Base-by-base conservation (phyloP, 2,888 invertebrate genomes). In the Stenotaenia linearis region DNA sequence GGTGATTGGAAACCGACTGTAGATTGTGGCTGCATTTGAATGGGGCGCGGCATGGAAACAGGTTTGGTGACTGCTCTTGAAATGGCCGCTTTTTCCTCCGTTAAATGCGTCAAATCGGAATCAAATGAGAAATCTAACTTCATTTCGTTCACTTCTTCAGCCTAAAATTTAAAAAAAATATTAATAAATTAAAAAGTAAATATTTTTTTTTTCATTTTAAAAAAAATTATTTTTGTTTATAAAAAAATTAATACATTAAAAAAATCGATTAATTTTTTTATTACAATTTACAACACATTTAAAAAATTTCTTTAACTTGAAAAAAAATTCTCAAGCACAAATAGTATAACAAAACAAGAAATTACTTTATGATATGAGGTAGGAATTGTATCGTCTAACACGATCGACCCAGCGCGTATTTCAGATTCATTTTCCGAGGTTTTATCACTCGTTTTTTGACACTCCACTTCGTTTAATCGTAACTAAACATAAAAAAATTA, bases 111-210 rank as follows among this genome's bases (percentile, higher is more conserved):
- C 83, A 95, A 89, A 83, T 93, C 94, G 21, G 93, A 91, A 84
- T 95, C 95, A 86, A 96, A 96, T 5, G 78, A 30, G 86, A 97
- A 97, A 86, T 96, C 95, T 79, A 97, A 88, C 86, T 96, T 96
- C 90, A 96, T 94, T 84, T 95, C 95, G 30, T 92, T 91, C 28
- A 90, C 91, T 84, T 94, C 93, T 85, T 94, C 94, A 80, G 81
- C 78, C 83, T 83, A 56, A 28, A 78, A 56, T 25, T 12, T n/a
- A 78, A n/a, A 69, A 69, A 30, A 12, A 40, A 9, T 9, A 40
- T n/a, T n/a, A 40, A 40, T 5, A 56, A 25, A 56, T n/a, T 7
- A 77, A 25, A 56, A 56, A 28, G 10, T 10, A 50, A n/a, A 12
- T 32, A 77, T n/a, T 77, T 75, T 75, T 25, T n/a, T n/a, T n/a